Evolutionary conservation across 2,797 vertebrate genomes (phyloP).

Genomic region (Ceyx erithaca): DNA sequence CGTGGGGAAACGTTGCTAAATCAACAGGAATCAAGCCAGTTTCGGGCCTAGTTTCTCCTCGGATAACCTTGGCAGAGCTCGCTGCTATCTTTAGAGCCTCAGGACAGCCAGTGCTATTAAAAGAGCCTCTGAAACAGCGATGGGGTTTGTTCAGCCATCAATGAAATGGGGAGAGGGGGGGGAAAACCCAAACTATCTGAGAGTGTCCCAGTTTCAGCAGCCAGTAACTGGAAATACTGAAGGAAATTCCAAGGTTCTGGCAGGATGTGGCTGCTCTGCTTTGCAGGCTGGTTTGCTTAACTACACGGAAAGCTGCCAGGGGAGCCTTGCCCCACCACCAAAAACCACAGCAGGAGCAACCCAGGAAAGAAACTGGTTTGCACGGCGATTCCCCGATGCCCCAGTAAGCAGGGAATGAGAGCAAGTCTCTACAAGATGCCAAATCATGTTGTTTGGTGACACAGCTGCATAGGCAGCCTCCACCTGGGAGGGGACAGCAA

Average conservation of each 20-base stretch:
- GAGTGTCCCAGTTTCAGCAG: neutral
- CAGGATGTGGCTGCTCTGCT: neutral
- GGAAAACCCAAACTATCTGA: neutral
- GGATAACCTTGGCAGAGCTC: neutral
- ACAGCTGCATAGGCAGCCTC: neutral
- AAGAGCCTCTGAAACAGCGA: neutral
- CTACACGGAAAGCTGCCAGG: neutral
- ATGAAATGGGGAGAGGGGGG: neutral
- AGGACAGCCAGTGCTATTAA: accelerated
- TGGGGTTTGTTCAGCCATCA: neutral
- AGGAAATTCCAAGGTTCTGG: conserved; percentile 6
- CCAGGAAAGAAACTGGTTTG: neutral
- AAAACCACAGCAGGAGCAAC: neutral
- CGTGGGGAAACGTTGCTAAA: neutral
- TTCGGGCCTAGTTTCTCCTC: neutral
- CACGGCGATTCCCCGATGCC: neutral
- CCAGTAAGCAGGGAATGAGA: neutral
- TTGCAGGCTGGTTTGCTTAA: neutral
- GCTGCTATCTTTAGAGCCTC: neutral
- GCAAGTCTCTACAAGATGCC: neutral
- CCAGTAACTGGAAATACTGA: neutral
- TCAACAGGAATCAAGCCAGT: neutral
- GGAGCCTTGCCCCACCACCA: neutral
- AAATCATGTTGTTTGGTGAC: neutral
- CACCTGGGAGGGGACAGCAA: neutral